Conservation (phyloP, 2,113 vertebrate genomes). For the rat (Rattus norvegicus) region DNA sequence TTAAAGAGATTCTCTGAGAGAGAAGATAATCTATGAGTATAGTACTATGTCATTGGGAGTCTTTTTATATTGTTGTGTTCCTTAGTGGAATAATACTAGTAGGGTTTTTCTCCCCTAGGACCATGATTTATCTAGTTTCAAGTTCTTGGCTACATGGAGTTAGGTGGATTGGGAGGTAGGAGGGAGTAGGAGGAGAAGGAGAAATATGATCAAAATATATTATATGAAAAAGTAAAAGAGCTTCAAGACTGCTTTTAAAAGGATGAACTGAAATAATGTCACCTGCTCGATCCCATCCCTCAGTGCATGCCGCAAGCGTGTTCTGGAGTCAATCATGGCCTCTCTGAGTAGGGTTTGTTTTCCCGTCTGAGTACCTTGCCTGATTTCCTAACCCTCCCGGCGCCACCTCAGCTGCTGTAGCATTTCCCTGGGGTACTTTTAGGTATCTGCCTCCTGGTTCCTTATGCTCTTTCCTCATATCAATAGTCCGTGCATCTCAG, state of each 20-base stretch:
- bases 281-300: neutral
- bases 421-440: neutral
- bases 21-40: neutral
- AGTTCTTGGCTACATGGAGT: neutral
- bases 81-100: neutral
- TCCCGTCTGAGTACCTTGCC: neutral
- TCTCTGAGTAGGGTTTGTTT: neutral
- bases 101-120: neutral
- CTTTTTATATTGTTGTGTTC: neutral
- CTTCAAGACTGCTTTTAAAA: neutral
- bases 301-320: neutral
- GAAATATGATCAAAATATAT: neutral
- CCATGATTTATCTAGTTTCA: neutral
- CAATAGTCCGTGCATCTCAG: slow-evolving; percentile 28
- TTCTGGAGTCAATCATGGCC: slow-evolving; percentile 3
- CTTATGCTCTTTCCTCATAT: neutral
- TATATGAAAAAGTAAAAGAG: neutral
- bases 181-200: neutral
- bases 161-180: neutral
- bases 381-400: neutral
- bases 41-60: too few relatives aligned
- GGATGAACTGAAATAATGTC: neutral
- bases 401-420: neutral
- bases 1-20: too few relatives aligned
- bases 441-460: neutral